A percentile compares a stretch with the other conserved stretches of the same genome.
Conservation (phyloP, 2,113 vertebrate species). For the Harpagus bidentatus region DNA sequence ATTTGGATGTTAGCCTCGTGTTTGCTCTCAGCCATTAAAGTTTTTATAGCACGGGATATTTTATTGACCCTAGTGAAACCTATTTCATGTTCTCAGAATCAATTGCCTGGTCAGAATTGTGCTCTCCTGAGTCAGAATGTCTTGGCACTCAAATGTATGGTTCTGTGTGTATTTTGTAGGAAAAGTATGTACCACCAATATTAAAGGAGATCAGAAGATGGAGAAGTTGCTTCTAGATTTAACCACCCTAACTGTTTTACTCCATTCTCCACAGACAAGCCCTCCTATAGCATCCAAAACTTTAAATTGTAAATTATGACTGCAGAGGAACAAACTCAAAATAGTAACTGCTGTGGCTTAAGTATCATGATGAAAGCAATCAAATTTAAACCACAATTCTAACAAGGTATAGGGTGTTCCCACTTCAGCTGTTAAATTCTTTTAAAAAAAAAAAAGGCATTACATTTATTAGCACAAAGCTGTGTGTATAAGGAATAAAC, state of each 20-base stretch:
- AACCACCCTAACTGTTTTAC: background rate
- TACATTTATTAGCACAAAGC: background rate
- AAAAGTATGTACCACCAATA: background rate
- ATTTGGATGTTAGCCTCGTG: background rate
- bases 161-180: background rate
- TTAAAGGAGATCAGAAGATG: background rate
- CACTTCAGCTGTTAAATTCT: background rate
- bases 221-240: background rate
- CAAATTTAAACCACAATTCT: background rate
- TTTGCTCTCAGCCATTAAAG: background rate
- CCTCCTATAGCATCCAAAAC: background rate
- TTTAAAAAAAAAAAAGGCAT: background rate
- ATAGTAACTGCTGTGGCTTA: background rate
- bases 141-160: background rate
- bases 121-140: background rate
- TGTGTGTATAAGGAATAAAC: background rate
- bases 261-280: background rate
- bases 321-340: background rate
- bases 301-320: background rate
- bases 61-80: background rate
- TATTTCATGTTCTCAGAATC: background rate
- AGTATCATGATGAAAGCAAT: background rate
- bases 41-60: background rate
- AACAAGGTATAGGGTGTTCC: background rate
- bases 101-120: background rate